These are phyloP conservation scores for Synodontis membranacea DNA, from an alignment of 2,113 vertebrate genomes.

Conservation along the genomic window DNA sequence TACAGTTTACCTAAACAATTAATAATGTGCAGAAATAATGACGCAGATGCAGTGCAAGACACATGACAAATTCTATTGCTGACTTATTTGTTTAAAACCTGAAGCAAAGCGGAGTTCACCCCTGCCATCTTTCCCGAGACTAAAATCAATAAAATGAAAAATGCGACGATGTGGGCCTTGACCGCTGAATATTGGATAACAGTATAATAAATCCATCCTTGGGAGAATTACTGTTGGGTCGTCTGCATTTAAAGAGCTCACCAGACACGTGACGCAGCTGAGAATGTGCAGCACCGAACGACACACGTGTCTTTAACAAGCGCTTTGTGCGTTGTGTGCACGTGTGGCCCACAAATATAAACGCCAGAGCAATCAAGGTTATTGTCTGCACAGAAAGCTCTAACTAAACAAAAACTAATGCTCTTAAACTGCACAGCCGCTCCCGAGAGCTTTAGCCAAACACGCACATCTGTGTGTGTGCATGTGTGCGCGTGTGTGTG, in stretches of 20 bases:
- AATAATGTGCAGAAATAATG: neutral
- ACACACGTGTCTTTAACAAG: neutral
- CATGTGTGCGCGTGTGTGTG: conserved; percentile 3
- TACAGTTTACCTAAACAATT: neutral
- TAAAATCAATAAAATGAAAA: conserved; percentile 19
- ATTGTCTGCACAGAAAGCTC: neutral
- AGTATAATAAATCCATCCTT: neutral
- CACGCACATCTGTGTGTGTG: conserved; percentile 20
- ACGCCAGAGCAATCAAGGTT: neutral
- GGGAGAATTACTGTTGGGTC: neutral
- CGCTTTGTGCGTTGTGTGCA: neutral
- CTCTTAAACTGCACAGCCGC: neutral
- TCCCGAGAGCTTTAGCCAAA: neutral
- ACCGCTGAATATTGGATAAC: neutral
- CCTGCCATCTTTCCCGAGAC: neutral
- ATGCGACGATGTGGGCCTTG: neutral
- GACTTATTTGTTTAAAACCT: neutral
- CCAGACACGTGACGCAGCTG: neutral
- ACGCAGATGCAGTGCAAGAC: neutral
- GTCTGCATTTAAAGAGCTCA: neutral
- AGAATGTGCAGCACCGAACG: neutral
- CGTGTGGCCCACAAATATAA: neutral
- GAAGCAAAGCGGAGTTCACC: neutral
- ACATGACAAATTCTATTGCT: neutral
- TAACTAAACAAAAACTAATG: conserved; percentile 21